phyloP scores from a whole-genome alignment of 1,140 invertebrate species.

The Aplysia californica region DNA sequence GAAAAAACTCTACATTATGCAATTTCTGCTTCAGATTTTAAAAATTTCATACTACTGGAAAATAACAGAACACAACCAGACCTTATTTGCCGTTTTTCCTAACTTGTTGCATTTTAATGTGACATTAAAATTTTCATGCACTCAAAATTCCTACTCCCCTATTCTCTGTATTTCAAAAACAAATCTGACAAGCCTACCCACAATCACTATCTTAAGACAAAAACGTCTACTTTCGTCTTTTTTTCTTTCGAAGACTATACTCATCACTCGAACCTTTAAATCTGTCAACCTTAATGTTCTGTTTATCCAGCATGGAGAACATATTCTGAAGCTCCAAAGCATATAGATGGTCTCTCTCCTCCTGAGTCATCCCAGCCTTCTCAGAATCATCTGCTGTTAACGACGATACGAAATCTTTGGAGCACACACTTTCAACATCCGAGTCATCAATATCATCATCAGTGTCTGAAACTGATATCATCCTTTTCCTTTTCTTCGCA shows the following conservation, averaged over 20 bases:
- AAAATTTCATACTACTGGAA: no score
- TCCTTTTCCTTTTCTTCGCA: not conserved
- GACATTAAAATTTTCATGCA: no score
- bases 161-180: no score
- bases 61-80: no score
- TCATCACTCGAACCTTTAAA: conserved; percentile 9
- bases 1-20: no score
- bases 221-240: not conserved
- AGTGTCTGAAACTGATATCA: not conserved
- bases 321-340: conserved; percentile 8
- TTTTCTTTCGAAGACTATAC: conserved; percentile 1
- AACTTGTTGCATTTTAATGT: no score
- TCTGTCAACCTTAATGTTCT: conserved; percentile 7
- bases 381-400: no score
- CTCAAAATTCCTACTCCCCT: no score
- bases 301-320: not conserved
- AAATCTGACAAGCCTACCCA: no score
- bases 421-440: not conserved
- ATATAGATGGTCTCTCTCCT: not conserved
- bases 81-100: no score
- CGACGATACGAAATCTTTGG: not conserved
- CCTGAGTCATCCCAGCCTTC: not conserved
- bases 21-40: no score
- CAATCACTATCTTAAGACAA: not conserved
- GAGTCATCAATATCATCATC: not conserved